Base-by-base conservation (phyloP, 2,888 invertebrate species). In the Scaptomyza parva region DNA sequence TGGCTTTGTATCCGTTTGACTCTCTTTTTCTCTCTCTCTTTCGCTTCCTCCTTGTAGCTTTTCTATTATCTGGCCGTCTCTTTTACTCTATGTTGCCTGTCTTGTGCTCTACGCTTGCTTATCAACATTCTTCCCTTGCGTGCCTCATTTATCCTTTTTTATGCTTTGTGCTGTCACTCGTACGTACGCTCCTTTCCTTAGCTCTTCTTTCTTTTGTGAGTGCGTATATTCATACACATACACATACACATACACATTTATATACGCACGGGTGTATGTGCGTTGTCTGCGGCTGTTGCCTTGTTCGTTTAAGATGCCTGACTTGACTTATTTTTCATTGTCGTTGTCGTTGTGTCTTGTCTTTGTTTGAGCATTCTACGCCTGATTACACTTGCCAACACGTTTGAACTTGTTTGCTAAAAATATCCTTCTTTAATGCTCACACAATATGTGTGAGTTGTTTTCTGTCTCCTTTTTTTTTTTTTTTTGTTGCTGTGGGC, bases 321-420 rank as follows among this genome's bases (percentile, higher is more conserved):
- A 83, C 82, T 88, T 88, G 82, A 83, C 82, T 83, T 81, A 79
- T 82, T 82, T 86, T 81, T 83, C 77, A 71, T 88, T 83, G 86
- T 88, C 86, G 81, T 63, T 81, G 67, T n/a, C n/a, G n/a, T n/a
- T n/a, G n/a, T n/a, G n/a, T 64, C 54, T 64, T 62, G 62, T 78
- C 88, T 88, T 83, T 88, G 82, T 83, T 86, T 69, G 84, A 72
- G 53, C 66, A 68, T 66, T 86, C 81, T 77, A 62, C 65, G 86
- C 79, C 57, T 66, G 88, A 88, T 83, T 79, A 86, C 82, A 83
- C 82, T 83, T 79, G 82, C 88, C 78, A 86, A 65, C 88, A 88
- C 64, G 84, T 67, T 69, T 61, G 54, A 18, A 58, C 53, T 53
- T 57, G 64, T 54, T 74, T 43, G 57, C 53, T 55, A 76, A 61